phyloP scores from a whole-genome alignment of 1,140 invertebrate genomes.

The Parasteatoda tepidariorum region DNA sequence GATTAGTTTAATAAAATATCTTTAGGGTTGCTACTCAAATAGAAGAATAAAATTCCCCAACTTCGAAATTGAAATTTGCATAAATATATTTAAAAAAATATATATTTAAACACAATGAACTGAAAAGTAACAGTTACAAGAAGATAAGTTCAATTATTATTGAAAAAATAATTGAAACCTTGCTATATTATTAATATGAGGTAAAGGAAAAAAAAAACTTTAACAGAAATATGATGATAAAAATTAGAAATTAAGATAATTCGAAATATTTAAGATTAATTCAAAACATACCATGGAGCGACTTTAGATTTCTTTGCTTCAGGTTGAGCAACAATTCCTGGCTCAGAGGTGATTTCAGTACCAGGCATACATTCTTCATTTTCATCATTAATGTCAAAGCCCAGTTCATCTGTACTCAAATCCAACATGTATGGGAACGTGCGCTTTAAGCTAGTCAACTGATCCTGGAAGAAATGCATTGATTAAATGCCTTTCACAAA shows the following conservation, averaged over 20 bases:
- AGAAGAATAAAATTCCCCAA: too few species aligned
- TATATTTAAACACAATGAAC: neutral
- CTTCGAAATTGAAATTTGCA: neutral
- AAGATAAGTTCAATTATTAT: too few species aligned
- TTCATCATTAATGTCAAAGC: conserved; percentile 78
- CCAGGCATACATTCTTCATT: conserved; percentile 50
- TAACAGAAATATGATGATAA: too few species aligned
- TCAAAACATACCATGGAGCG: conserved; percentile 47
- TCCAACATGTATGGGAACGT: conserved; percentile 86
- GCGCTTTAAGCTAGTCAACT: conserved; percentile 80
- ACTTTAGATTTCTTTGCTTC: conserved; percentile 59
- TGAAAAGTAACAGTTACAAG: too few species aligned
- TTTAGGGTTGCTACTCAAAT: too few species aligned
- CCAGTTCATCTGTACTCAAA: conserved; percentile 83
- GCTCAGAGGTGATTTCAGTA: conserved; percentile 27
- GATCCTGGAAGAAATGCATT: conserved; percentile 74
- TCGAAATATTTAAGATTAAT: too few species aligned
- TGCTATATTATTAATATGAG: too few species aligned
- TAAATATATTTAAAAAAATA: neutral
- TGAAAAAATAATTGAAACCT: too few species aligned
- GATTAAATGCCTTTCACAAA: neutral
- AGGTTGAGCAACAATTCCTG: conserved; percentile 20
- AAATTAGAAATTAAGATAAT: too few species aligned
- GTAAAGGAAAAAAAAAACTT: too few species aligned
- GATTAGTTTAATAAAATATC: too few species aligned